Percentiles rank a stretch among this genome's conserved stretches.
These are phyloP conservation scores for Semicossyphus pulcher DNA, from an alignment of 2,113 vertebrate species.

Conservation along the genomic window DNA sequence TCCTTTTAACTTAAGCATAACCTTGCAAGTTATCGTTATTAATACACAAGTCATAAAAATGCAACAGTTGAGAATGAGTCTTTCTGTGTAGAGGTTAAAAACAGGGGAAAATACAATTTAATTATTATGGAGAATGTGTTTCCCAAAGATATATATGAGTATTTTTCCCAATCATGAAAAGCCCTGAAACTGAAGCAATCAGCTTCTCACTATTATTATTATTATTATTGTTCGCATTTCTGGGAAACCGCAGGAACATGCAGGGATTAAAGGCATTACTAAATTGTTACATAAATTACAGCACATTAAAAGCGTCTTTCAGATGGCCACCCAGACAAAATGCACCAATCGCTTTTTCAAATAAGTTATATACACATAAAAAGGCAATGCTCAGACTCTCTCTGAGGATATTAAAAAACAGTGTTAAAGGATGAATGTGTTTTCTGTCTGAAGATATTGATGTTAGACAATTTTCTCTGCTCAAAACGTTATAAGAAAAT, in stretches of 20 bases:
- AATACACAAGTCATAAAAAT: too few relatives aligned
- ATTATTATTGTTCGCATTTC: not conserved
- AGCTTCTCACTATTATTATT: not conserved
- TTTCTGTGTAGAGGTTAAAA: not conserved
- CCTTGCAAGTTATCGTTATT: too few relatives aligned
- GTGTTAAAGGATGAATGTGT: not conserved
- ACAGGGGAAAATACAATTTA: not conserved
- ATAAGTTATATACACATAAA: not conserved
- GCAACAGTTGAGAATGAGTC: too few relatives aligned
- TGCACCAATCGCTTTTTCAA: not conserved
- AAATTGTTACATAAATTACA: not conserved
- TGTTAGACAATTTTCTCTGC: not conserved
- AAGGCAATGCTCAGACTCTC: too few relatives aligned
- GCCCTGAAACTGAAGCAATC: not conserved
- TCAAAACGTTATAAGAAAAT: conserved; percentile 2
- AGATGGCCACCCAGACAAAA: not conserved
- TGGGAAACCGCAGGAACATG: not conserved
- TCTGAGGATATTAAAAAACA: not conserved
- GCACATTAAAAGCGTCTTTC: not conserved
- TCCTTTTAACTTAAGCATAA: too few relatives aligned
- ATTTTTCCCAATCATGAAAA: not conserved
- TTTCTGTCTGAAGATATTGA: not conserved
- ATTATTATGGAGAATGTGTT: not conserved
- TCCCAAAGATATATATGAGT: not conserved
- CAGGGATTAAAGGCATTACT: not conserved